Base-by-base conservation (phyloP, 2,888 invertebrate genomes). In the Bhutanitis thaidina region DNA sequence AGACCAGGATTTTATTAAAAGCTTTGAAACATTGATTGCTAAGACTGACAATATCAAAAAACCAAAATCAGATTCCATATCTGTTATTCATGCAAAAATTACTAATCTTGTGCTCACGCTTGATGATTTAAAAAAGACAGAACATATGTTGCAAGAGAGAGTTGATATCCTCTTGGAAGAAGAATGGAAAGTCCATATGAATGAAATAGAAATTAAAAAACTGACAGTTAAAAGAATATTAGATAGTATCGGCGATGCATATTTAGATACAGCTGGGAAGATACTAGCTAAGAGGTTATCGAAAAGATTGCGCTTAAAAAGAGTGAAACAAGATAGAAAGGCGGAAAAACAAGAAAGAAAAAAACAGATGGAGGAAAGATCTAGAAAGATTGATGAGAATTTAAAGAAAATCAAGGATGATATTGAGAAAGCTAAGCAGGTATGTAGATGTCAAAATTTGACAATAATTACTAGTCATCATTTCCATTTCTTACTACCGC, bases 311-410 rank as follows among this genome's bases (percentile, higher is more conserved):
- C 71, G 90, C 52, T 60, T 88, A 56, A 88, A 90, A 58, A 83
- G 87, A 69, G 74, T 80, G 37, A 69, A 76, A 29, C 62, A 69
- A 32, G 78, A 79, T 43, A 67, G 62, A 36, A 81, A 81, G 48
- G 65, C 59, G 13, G 78, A 82, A 38, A 90, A 86, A 58, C 70
- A 80, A 57, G 75, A 80, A 8, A 74, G 74, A 53, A 58, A 67
- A 0, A 84, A 82, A 54, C 75, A 78, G 36, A 74, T 87, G 49
- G 71, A 83, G 55, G 90, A 91, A 59, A 77, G 88, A 46, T 91
- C 94, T 52, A 80, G 91, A 47, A 85, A 91, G 57, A 93, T 93
- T 59, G 93, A 95, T 80, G 90, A 91, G 39, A 93, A 94, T 90
- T 80, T 94, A 54, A 91, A 92, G 57, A 90, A 90, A 53, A 92